Percentiles rank a stretch among this genome's conserved stretches.
These are phyloP conservation scores for Phacellophora camtschatica DNA, from an alignment of 30 jellyfish, hydroid and myxozoan species.

Conservation along the genomic window DNA sequence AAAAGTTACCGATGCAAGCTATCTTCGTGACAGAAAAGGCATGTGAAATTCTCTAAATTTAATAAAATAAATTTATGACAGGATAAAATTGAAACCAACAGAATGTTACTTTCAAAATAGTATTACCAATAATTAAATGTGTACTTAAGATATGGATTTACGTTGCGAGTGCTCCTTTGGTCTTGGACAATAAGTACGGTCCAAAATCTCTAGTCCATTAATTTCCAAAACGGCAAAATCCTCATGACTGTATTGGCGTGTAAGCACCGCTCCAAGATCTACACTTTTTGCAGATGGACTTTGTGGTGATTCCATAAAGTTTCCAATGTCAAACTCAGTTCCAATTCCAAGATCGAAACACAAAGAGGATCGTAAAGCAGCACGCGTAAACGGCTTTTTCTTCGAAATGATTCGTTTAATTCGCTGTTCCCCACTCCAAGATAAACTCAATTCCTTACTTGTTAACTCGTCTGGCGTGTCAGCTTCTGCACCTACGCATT, in stretches of 20 bases:
- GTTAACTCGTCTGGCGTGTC: slow-evolving; percentile 25
- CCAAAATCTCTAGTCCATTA: slow-evolving; percentile 55
- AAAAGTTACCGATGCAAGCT: no score
- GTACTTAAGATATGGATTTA: slow-evolving; percentile 6
- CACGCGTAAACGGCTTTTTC: slow-evolving; percentile 50
- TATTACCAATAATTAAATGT: no score
- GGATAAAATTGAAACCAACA: no score
- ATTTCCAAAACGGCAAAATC: slow-evolving; percentile 73
- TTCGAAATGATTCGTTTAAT: slow-evolving; percentile 38
- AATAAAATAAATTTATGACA: no score
- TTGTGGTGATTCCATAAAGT: slow-evolving; percentile 55
- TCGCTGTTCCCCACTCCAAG: slow-evolving; percentile 61
- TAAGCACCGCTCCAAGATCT: slow-evolving; percentile 79
- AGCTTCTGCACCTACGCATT: slow-evolving; percentile 91
- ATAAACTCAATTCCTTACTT: slow-evolving; percentile 27
- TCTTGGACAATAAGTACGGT: slow-evolving; percentile 22
- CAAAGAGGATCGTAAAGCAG: slow-evolving; percentile 69
- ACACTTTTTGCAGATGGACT: slow-evolving; percentile 93
- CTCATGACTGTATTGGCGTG: slow-evolving; percentile 48
- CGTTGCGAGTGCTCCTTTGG: not conserved
- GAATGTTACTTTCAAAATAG: no score
- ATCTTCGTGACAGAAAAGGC: no score
- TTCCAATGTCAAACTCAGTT: slow-evolving; percentile 81
- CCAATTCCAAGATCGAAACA: slow-evolving; percentile 88
- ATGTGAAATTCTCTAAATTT: no score